phyloP scores from a whole-genome alignment of 2,888 invertebrate genomes.

The Meloe dianella region DNA sequence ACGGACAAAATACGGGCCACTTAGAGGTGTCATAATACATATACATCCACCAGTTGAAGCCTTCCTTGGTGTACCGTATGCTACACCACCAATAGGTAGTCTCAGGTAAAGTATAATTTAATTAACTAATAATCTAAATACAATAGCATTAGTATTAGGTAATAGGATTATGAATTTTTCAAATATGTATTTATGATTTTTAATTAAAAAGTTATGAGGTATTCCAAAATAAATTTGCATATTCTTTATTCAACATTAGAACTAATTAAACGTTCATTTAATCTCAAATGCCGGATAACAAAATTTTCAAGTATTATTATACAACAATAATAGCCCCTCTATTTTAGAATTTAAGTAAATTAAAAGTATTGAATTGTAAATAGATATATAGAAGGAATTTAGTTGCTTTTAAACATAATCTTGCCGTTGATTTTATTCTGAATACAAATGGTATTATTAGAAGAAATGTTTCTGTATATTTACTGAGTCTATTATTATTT shows the following conservation, averaged over 20 bases:
- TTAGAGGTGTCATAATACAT: constrained; percentile 84
- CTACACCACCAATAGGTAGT: constrained; percentile 87
- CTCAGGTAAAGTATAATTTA: constrained; percentile 67
- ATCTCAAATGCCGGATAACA: background rate
- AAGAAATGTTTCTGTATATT: background rate
- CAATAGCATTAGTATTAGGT: too few relatives aligned
- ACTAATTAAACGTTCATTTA: constrained; percentile 26
- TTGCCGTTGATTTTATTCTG: constrained; percentile 26
- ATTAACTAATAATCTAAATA: too few relatives aligned
- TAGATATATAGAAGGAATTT: background rate
- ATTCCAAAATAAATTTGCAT: constrained; percentile 20
- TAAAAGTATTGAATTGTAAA: background rate
- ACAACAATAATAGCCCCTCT: background rate
- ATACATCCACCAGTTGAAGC: constrained; percentile 86
- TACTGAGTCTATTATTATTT: background rate
- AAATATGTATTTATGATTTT: background rate
- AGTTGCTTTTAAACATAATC: constrained; percentile 27
- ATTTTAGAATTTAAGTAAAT: background rate
- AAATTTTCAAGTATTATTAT: background rate
- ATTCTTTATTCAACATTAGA: constrained; percentile 23
- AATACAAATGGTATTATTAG: constrained; percentile 16
- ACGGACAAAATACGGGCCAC: constrained; percentile 86
- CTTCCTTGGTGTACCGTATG: constrained; percentile 92
- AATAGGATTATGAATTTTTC: too few relatives aligned
- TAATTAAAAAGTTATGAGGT: constrained; percentile 1